Conservation (phyloP, 2,888 invertebrate genomes). For the Drosophila fungiperda region DNA sequence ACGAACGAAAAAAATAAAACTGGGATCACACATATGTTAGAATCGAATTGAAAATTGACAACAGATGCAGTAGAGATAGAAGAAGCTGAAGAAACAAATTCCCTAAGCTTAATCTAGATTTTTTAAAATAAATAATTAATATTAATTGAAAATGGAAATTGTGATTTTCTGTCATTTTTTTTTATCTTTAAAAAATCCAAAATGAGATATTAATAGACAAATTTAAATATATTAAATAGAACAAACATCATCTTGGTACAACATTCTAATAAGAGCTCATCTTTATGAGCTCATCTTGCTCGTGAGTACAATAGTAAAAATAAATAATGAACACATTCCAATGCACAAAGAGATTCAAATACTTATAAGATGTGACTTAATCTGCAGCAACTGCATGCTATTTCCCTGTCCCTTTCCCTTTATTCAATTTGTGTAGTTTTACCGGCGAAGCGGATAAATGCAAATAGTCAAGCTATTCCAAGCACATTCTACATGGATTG, state of each 20-base stretch:
- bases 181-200: background rate
- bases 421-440: conserved; percentile 6
- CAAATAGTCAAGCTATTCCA: conserved; percentile 18
- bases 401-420: background rate
- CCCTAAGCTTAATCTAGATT: background rate
- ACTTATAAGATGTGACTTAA: conserved; percentile 9
- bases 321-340: conserved; percentile 24
- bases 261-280: background rate
- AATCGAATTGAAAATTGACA: conserved; percentile 15
- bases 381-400: conserved; percentile 19
- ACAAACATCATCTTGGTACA: background rate
- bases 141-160: background rate
- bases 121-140: background rate
- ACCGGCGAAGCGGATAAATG: conserved; percentile 36
- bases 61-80: background rate
- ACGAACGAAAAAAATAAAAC: conserved; percentile 17
- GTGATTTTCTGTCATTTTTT: background rate
- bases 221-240: background rate
- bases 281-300: conserved; percentile 40
- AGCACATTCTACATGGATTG: conserved; percentile 23
- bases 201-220: background rate
- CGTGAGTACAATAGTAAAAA: conserved; percentile 1
- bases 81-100: background rate
- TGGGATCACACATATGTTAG: conserved; percentile 14
- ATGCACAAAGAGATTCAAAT: conserved; percentile 19